A percentile compares a stretch with the other conserved stretches of the same genome.
phyloP scores from a whole-genome alignment of 1,140 invertebrate genomes.

The Heliconius melpomene region DNA sequence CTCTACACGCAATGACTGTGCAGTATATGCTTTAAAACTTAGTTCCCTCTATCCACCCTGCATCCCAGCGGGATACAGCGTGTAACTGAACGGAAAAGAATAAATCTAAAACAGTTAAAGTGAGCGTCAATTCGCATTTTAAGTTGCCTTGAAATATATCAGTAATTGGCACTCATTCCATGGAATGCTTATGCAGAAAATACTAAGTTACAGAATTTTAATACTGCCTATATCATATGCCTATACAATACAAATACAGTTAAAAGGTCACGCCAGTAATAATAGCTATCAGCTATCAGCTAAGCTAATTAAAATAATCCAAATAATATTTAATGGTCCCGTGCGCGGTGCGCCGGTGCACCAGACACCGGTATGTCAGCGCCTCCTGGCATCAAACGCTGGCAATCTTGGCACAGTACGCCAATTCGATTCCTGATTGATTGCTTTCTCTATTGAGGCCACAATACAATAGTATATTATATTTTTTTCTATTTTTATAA shows the following conservation, averaged over 20 bases:
- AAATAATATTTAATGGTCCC: constrained; percentile 1
- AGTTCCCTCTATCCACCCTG: too few species aligned
- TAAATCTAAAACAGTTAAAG: too few species aligned
- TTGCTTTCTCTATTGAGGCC: constrained; percentile 26
- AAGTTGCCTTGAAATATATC: too few species aligned
- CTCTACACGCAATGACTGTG: too few species aligned
- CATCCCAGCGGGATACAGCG: too few species aligned
- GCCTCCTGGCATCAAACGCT: constrained; percentile 18
- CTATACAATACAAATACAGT: not conserved
- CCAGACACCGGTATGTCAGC: constrained; percentile 7
- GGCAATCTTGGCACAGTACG: constrained; percentile 16
- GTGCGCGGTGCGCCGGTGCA: not conserved
- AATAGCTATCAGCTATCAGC: constrained; percentile 4
- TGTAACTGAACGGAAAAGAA: too few species aligned
- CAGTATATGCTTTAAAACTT: too few species aligned
- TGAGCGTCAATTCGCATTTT: too few species aligned
- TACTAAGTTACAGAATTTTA: too few species aligned
- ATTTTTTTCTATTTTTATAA: constrained; percentile 3
- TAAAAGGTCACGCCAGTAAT: not conserved
- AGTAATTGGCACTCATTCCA: too few species aligned
- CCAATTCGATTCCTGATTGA: constrained; percentile 25
- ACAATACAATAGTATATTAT: not conserved
- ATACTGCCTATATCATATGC: too few species aligned
- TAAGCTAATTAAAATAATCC: constrained; percentile 24
- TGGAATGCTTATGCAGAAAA: too few species aligned